Evolutionary conservation across 2,797 vertebrate species (phyloP).

Genomic region (Ctenochaetus hawaiiensis): DNA sequence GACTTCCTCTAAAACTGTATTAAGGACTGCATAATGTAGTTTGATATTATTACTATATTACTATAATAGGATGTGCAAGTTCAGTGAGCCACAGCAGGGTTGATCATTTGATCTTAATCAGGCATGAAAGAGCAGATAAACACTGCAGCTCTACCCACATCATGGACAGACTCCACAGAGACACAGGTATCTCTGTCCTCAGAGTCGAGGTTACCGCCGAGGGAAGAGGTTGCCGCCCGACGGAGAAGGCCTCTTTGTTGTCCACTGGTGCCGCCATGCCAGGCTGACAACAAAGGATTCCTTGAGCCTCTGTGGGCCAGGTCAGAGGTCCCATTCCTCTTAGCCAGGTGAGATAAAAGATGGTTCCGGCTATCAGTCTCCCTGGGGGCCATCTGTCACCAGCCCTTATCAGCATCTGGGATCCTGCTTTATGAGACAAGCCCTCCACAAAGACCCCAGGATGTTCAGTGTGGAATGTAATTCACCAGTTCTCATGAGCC

Average conservation of each 20-base stretch:
- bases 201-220: conserved; percentile 18
- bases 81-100: conserved; percentile 27
- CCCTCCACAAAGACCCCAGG: conserved; percentile 22
- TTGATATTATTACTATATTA: conserved; percentile 34
- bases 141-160: conserved; percentile 31
- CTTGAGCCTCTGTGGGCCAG: conserved; percentile 55
- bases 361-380: conserved; percentile 32
- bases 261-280: conserved; percentile 28
- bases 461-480: conserved; percentile 51
- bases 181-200: conserved; percentile 52
- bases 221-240: conserved; percentile 1
- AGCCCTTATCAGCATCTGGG: conserved; percentile 61
- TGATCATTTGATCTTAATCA: conserved; percentile 46
- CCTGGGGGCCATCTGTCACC: conserved; percentile 57
- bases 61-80: conserved; percentile 33
- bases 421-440: conserved; percentile 33
- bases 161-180: conserved; percentile 20
- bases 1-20: background rate
- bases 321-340: conserved; percentile 62
- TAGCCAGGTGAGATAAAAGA: conserved; percentile 69
- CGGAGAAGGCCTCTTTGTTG: conserved; percentile 69
- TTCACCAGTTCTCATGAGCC: background rate
- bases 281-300: conserved; percentile 67
- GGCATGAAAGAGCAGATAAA: conserved; percentile 37
- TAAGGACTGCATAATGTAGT: background rate